phyloP scores from a whole-genome alignment of 1,140 invertebrate genomes.

The Euura saliciscinereae region DNA sequence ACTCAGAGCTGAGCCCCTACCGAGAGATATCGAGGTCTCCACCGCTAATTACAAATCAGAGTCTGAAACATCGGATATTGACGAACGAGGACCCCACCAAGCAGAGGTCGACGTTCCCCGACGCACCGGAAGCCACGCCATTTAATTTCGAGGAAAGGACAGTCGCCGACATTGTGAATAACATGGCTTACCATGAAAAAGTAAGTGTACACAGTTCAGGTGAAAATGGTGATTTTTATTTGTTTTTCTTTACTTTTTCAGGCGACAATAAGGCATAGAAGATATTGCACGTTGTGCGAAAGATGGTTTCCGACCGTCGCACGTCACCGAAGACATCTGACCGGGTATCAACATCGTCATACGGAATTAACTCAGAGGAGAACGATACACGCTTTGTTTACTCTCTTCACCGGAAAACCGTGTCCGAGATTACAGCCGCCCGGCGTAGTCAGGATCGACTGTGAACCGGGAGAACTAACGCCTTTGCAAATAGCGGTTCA shows the following conservation, averaged over 20 bases:
- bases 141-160: conserved; percentile 43
- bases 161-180: conserved; percentile 47
- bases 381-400: conserved; percentile 57
- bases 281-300: conserved; percentile 56
- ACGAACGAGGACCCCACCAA: conserved; percentile 31
- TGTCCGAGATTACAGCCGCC: conserved; percentile 53
- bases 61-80: conserved; percentile 19
- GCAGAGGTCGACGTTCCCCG: neutral
- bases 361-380: conserved; percentile 55
- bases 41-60: conserved; percentile 48
- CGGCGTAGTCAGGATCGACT: conserved; percentile 46
- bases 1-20: conserved; percentile 29
- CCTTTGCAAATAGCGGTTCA: conserved; percentile 59
- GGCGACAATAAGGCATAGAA: conserved; percentile 54
- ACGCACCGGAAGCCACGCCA: conserved; percentile 15
- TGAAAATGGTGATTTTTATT: neutral
- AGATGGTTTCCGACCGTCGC: conserved; percentile 54
- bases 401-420: conserved; percentile 55
- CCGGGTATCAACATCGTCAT: conserved; percentile 55
- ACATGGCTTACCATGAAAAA: conserved; percentile 57
- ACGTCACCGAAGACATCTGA: conserved; percentile 51
- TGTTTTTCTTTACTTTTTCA: conserved; percentile 19
- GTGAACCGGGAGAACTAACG: conserved; percentile 51
- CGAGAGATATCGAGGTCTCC: conserved; percentile 49
- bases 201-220: conserved; percentile 26